Percentiles rank a stretch among this genome's conserved stretches.
Conservation (phyloP, 2,797 vertebrate genomes). For the Astyanax mexicanus region DNA sequence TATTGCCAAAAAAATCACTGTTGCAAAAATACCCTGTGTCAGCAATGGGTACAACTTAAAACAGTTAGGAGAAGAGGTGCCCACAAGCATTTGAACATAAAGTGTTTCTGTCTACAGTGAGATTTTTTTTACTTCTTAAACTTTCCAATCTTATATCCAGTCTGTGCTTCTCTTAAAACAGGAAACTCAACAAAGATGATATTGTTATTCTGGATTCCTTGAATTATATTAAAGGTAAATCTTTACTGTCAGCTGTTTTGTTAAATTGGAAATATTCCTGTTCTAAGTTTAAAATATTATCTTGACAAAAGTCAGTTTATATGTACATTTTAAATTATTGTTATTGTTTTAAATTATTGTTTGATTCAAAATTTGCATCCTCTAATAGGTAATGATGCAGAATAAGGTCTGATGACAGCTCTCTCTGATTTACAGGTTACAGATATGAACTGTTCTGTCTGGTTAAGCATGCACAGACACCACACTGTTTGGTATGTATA, state of each 20-base stretch:
- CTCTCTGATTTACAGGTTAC: constrained; percentile 74
- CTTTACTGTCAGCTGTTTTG: constrained; percentile 14
- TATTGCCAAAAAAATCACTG: no score
- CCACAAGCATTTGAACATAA: no score
- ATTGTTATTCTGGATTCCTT: constrained; percentile 85
- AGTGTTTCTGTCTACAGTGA: no score
- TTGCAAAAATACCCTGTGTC: no score
- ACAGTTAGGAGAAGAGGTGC: no score
- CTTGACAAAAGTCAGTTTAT: neutral
- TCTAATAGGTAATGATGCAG: no score
- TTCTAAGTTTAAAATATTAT: neutral
- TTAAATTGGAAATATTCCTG: neutral
- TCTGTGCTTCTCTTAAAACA: constrained; percentile 53
- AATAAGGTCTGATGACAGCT: no score
- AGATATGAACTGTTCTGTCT: constrained; percentile 88
- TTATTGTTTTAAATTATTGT: no score
- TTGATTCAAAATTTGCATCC: no score
- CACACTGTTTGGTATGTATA: constrained; percentile 82
- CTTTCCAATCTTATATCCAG: neutral
- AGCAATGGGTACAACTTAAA: no score
- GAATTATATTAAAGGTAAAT: constrained; percentile 88
- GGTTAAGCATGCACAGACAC: constrained; percentile 85
- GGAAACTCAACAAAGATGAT: constrained; percentile 84
- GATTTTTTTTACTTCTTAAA: neutral
- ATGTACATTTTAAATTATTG: no score